Conservation (phyloP, 2,888 invertebrate genomes). For the Aphodius granarius region DNA sequence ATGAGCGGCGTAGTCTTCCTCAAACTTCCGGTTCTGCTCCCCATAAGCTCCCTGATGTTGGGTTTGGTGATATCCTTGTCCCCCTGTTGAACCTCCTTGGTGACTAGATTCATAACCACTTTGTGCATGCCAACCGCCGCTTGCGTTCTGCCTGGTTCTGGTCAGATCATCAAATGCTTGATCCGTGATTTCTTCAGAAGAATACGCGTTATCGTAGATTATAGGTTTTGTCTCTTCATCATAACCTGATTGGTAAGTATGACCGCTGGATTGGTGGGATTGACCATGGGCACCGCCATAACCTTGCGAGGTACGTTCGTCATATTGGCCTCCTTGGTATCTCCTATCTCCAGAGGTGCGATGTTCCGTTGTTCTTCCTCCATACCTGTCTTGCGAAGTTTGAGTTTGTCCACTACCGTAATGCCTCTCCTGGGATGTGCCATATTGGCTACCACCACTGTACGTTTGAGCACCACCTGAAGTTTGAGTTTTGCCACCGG, state of each 20-base stretch:
- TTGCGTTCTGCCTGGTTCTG: neutral
- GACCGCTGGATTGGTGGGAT: neutral
- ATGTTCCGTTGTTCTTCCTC: neutral
- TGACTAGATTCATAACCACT: neutral
- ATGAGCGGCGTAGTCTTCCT: conserved; percentile 13
- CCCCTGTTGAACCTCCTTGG: neutral
- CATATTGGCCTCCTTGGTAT: conserved; percentile 1
- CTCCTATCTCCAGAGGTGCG: conserved; percentile 1
- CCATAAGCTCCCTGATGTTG: conserved; percentile 1
- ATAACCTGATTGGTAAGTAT: neutral
- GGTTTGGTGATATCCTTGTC: neutral
- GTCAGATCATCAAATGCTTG: neutral
- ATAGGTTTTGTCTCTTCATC: neutral
- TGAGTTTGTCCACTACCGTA: neutral
- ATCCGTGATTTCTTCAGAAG: conserved; percentile 12
- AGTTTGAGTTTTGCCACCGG: conserved; percentile 18
- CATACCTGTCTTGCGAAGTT: neutral
- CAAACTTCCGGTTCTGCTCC: conserved; percentile 3
- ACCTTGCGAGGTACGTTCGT: neutral
- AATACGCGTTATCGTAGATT: conserved; percentile 1
- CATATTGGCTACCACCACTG: neutral
- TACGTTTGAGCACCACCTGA: conserved; percentile 19
- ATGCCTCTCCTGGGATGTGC: neutral
- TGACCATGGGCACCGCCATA: neutral
- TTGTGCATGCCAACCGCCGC: neutral